Evolutionary conservation across 30 jellyfish, hydroid and myxozoan species (phyloP).

Genomic region (Hydra vulgaris): DNA sequence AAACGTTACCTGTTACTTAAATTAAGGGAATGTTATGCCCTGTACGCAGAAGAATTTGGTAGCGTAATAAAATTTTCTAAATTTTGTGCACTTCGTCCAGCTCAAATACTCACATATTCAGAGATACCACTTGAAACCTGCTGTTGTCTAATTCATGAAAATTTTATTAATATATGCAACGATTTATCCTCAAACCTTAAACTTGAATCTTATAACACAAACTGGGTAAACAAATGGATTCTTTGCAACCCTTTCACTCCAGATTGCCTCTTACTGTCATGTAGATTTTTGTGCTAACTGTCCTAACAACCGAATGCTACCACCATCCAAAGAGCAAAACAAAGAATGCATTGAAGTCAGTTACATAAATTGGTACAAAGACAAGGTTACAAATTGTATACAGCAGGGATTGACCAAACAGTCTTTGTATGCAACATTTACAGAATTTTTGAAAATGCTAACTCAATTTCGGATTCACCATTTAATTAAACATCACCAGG

Average conservation of each 20-base stretch:
- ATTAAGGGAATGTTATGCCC: no score
- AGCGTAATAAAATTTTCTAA: no score
- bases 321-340: not conserved
- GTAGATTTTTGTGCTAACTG: not conserved
- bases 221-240: not conserved
- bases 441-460: not conserved
- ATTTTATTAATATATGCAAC: not conserved
- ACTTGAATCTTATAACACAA: not conserved
- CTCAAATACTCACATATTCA: not conserved
- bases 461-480: not conserved
- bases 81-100: not conserved
- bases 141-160: not conserved
- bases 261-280: not conserved
- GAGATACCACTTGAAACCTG: no score
- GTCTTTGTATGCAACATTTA: no score
- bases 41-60: not conserved
- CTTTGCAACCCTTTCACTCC: not conserved
- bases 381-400: no score
- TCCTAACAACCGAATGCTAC: not conserved
- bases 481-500: not conserved
- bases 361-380: not conserved
- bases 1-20: no score
- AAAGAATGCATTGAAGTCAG: not conserved
- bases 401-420: no score
- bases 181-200: not conserved